Conservation (phyloP, 2,888 invertebrate species). For the Eupithecia dodoneata region DNA sequence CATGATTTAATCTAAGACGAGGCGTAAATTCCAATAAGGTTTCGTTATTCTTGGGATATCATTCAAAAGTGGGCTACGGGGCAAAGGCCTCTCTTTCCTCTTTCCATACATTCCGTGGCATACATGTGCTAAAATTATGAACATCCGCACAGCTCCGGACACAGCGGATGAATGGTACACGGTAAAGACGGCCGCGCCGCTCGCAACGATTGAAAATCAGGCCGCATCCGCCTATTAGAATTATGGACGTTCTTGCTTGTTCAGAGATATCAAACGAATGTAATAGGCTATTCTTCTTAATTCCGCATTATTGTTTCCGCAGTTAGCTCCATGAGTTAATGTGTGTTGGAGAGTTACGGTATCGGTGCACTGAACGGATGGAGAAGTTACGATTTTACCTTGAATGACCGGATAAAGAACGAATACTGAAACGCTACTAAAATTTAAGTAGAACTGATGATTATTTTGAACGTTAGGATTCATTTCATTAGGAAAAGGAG, state of each 20-base stretch:
- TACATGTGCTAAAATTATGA: conserved; percentile 64
- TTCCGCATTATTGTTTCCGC: not conserved
- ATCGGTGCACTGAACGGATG: not conserved
- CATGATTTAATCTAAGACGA: not conserved
- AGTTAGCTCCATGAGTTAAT: not conserved
- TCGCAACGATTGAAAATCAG: conserved; percentile 71
- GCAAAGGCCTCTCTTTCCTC: conserved; percentile 11
- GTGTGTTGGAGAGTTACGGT: not conserved
- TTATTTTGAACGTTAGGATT: not conserved
- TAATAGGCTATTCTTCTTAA: conserved; percentile 8
- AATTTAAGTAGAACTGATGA: not conserved
- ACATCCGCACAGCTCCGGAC: conserved; percentile 66
- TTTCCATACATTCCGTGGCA: conserved; percentile 48
- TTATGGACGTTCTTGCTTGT: conserved; percentile 65
- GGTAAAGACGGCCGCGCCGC: conserved; percentile 55
- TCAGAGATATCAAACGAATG: conserved; percentile 48
- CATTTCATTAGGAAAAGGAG: not conserved
- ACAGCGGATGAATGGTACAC: conserved; percentile 62
- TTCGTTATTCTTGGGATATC: not conserved
- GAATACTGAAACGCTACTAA: not conserved
- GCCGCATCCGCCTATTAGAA: conserved; percentile 73
- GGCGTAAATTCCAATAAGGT: not conserved
- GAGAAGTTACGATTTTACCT: not conserved
- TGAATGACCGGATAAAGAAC: not conserved
- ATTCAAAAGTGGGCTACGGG: not conserved